phyloP scores from a whole-genome alignment of 2,113 vertebrate genomes.

The Alosa alosa region DNA sequence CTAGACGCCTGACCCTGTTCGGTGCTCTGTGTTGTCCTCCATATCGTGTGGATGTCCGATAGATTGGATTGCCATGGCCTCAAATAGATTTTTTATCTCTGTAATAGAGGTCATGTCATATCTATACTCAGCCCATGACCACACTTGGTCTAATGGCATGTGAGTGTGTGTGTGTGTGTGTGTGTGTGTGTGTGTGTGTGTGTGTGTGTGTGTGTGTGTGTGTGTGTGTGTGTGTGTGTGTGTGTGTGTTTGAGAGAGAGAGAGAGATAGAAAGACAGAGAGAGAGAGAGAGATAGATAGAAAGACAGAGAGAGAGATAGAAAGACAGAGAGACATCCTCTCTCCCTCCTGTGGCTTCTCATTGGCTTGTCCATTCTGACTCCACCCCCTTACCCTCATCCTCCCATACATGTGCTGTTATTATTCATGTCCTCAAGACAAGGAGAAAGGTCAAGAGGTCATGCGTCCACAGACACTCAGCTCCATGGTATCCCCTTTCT shows the following conservation, averaged over 20 bases:
- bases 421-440: too few relatives aligned
- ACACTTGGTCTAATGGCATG: not conserved
- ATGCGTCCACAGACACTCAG: not conserved
- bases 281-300: too few relatives aligned
- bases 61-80: too few relatives aligned
- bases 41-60: not conserved
- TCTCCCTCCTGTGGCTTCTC: too few relatives aligned
- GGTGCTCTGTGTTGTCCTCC: not conserved
- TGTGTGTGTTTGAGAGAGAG: not conserved
- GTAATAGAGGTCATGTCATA: not conserved
- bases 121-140: not conserved
- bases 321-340: too few relatives aligned
- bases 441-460: not conserved
- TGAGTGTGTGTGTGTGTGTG: slow-evolving; percentile 8
- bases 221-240: too few relatives aligned
- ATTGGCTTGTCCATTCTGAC: too few relatives aligned
- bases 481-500: not conserved
- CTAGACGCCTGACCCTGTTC: not conserved
- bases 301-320: not conserved
- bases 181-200: slow-evolving; percentile 22
- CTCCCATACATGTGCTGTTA: not conserved
- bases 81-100: not conserved
- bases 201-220: not conserved
- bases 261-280: too few relatives aligned
- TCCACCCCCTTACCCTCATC: not conserved